Conservation (phyloP, 2,888 invertebrate species). For the Machimus atricapillus region DNA sequence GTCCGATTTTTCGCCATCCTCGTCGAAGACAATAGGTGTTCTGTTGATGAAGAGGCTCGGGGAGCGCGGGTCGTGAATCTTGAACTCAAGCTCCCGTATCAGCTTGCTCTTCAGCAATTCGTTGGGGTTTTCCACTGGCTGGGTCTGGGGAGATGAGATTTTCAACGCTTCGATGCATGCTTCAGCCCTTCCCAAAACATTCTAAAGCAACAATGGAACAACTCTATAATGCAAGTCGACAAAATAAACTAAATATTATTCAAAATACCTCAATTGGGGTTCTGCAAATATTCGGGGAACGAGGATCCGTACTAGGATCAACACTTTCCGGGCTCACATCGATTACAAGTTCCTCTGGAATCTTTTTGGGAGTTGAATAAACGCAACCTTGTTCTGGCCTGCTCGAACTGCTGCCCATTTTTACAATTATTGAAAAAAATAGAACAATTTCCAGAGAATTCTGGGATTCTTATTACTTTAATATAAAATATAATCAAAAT, state of each 20-base stretch:
- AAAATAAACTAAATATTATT: neutral
- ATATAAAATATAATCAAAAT: neutral
- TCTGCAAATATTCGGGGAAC: conserved; percentile 44
- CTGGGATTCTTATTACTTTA: neutral
- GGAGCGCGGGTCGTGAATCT: conserved; percentile 46
- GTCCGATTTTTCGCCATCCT: neutral
- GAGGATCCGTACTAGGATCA: conserved; percentile 25
- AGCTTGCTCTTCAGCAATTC: conserved; percentile 11
- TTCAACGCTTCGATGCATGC: neutral
- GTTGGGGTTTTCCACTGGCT: neutral
- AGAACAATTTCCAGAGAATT: neutral
- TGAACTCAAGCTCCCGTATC: neutral
- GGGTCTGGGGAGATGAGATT: neutral
- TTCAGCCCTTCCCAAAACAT: neutral
- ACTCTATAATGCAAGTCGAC: neutral
- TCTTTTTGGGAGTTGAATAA: neutral
- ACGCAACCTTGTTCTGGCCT: neutral
- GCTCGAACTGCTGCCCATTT: conserved; percentile 1
- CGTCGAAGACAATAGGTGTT: conserved; percentile 45
- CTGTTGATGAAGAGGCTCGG: conserved; percentile 44
- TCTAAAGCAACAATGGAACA: neutral
- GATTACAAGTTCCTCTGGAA: neutral
- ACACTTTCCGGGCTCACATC: neutral
- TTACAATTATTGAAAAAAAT: neutral
- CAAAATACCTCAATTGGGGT: conserved; percentile 44